Conservation (phyloP, 2,797 vertebrate species). For the Margarornis squamiger region DNA sequence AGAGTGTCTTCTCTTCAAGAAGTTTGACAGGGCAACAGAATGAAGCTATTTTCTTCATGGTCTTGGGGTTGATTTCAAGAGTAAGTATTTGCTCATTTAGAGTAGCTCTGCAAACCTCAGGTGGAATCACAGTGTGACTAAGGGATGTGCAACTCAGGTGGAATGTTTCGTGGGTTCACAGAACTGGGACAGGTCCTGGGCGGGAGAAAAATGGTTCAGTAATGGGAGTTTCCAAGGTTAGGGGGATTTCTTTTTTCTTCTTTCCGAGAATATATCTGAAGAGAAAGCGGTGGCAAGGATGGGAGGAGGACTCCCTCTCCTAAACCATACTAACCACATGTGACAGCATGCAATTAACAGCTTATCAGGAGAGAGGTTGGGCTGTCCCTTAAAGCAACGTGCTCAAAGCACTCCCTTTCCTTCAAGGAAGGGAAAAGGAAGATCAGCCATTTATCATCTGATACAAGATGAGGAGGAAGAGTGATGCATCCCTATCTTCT, state of each 20-base stretch:
- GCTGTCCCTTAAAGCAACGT: neutral
- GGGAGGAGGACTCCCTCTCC: neutral
- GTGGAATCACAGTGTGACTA: neutral
- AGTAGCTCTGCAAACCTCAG: neutral
- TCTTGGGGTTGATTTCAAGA: neutral
- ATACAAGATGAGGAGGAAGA: neutral
- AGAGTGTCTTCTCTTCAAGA: neutral
- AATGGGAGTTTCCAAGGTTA: neutral
- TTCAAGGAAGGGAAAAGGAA: neutral
- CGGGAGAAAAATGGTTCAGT: neutral
- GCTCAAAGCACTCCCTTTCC: neutral
- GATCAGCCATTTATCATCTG: neutral
- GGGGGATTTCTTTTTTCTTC: neutral
- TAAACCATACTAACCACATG: neutral
- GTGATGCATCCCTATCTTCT: neutral
- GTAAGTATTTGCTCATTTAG: neutral
- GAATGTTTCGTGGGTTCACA: neutral
- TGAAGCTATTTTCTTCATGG: neutral
- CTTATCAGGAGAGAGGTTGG: neutral
- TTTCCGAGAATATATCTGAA: conserved; percentile 8
- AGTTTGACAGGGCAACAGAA: neutral
- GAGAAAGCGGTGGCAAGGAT: neutral
- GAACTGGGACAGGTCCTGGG: neutral
- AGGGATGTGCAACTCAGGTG: neutral
- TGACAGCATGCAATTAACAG: neutral